phyloP scores from a whole-genome alignment of 2,113 vertebrate species.

The Baryphthengus martii region DNA sequence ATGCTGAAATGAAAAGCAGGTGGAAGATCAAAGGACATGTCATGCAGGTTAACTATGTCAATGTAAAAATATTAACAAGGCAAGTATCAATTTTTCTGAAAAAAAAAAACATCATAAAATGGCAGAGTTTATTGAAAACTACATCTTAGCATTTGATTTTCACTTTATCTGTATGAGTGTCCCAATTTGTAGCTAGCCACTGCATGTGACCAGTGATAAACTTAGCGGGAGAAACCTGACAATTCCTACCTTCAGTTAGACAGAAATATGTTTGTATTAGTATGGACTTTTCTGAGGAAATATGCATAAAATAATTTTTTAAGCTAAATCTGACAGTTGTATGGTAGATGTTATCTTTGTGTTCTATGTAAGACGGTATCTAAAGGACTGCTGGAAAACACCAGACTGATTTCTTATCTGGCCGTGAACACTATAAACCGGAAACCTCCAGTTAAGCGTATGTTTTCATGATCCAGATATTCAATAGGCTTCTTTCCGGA shows the following conservation, averaged over 20 bases:
- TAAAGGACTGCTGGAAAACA: not conserved
- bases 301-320: not conserved
- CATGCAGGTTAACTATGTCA: not conserved
- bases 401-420: not conserved
- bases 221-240: not conserved
- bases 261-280: not conserved
- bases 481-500: not conserved
- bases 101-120: not conserved
- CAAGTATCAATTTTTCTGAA: not conserved
- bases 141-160: not conserved
- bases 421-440: not conserved
- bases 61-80: not conserved
- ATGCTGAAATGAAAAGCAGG: not conserved
- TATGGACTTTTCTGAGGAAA: not conserved
- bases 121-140: not conserved
- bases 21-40: constrained; percentile 16
- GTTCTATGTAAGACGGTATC: not conserved
- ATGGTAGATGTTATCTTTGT: not conserved
- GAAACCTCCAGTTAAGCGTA: not conserved
- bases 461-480: not conserved
- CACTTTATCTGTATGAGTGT: not conserved
- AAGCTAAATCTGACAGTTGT: not conserved
- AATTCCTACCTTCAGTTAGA: not conserved
- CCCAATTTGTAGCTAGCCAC: not conserved
- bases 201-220: not conserved